These are phyloP conservation scores for Strigops habroptila DNA, from an alignment of 2,113 vertebrate species.

Conservation along the genomic window DNA sequence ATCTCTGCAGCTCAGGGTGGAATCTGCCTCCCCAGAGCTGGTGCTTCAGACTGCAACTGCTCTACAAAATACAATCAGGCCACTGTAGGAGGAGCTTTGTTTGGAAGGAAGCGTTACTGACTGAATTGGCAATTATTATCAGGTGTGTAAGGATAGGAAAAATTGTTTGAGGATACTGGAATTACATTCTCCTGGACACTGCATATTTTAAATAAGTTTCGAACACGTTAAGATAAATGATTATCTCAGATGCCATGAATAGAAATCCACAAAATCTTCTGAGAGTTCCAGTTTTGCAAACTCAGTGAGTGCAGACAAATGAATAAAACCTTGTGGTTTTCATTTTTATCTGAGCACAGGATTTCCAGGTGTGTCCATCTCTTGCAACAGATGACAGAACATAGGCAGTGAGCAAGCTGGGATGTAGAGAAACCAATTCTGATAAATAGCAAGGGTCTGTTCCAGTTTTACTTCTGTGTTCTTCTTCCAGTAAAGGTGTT, in stretches of 20 bases:
- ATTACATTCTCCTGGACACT: neutral
- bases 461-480: neutral
- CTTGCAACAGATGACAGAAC: neutral
- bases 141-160: neutral
- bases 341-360: neutral
- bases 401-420: neutral
- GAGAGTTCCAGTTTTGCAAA: neutral
- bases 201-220: neutral
- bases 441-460: neutral
- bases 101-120: neutral
- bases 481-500: neutral
- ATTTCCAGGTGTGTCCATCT: neutral
- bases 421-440: neutral
- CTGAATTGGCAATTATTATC: neutral
- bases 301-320: neutral
- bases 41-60: neutral
- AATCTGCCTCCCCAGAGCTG: neutral
- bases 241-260: neutral
- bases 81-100: neutral
- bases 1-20: neutral
- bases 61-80: neutral
- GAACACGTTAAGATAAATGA: neutral
- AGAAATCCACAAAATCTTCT: neutral
- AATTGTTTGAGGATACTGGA: neutral
- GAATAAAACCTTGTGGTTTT: rapidly evolving